phyloP scores from a whole-genome alignment of 2,797 vertebrate species.

The Cyclura pinguis region DNA sequence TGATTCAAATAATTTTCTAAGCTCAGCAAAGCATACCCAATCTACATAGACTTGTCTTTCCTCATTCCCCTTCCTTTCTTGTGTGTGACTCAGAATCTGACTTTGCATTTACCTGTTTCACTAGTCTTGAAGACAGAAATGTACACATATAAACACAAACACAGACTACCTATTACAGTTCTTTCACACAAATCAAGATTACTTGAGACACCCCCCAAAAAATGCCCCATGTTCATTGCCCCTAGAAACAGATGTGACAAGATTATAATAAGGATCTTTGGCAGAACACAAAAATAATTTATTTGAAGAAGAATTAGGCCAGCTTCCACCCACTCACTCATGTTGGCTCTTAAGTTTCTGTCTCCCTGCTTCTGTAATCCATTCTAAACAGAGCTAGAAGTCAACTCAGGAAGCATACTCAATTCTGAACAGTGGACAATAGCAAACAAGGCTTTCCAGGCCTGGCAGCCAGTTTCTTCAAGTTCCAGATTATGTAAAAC shows the following conservation, averaged over 20 bases:
- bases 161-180: neutral
- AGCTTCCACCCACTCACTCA: neutral
- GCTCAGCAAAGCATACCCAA: neutral
- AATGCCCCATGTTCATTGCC: neutral
- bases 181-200: neutral
- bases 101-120: neutral
- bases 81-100: neutral
- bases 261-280: slow-evolving; percentile 55
- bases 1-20: neutral
- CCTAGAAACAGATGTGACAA: rapidly evolving
- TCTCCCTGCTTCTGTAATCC: rapidly evolving
- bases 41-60: neutral
- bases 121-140: neutral
- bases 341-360: neutral
- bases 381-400: neutral
- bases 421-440: slow-evolving; percentile 58
- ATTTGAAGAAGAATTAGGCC: slow-evolving; percentile 36
- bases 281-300: slow-evolving; percentile 39
- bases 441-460: slow-evolving; percentile 63
- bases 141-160: neutral
- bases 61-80: neutral
- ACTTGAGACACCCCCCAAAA: slow-evolving; percentile 9
- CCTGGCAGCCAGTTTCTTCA: slow-evolving; percentile 62
- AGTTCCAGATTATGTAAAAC: slow-evolving; percentile 66
- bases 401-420: slow-evolving; percentile 55